Evolutionary conservation across 2,888 invertebrate species (phyloP).

Genomic region (Hirtodrosophila trivittata): DNA sequence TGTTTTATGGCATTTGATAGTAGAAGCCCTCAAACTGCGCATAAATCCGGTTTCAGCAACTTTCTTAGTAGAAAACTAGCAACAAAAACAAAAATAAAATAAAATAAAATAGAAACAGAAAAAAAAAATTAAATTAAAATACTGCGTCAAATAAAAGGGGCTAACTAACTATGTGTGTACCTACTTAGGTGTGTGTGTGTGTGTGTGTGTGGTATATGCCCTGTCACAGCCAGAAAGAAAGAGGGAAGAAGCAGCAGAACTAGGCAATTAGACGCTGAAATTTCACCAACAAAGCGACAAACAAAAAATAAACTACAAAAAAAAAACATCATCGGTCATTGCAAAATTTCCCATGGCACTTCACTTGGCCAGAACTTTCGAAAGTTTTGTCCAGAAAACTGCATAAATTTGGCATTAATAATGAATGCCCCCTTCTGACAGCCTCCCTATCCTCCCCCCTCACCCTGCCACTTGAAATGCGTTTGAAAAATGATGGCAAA

Average conservation of each 20-base stretch:
- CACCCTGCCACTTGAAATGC: conserved; percentile 2
- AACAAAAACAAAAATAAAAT: conserved; percentile 15
- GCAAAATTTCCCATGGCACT: conserved; percentile 66
- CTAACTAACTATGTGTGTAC: conserved; percentile 14
- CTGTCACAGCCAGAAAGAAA: conserved; percentile 7
- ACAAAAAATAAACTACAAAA: conserved; percentile 19
- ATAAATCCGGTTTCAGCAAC: conserved; percentile 47
- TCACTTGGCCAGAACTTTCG: conserved; percentile 59
- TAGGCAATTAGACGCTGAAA: conserved; percentile 51
- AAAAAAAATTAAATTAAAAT: too few species aligned
- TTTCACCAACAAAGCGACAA: conserved; percentile 40
- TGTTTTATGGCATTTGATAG: conserved; percentile 42
- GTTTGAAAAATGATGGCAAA: conserved; percentile 24
- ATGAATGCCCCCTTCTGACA: conserved; percentile 34
- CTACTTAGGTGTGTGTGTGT: background rate
- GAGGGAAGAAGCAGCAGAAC: conserved; percentile 6
- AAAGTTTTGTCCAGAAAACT: conserved; percentile 56
- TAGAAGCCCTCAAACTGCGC: conserved; percentile 32
- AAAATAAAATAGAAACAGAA: conserved; percentile 22
- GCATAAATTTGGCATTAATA: conserved; percentile 72
- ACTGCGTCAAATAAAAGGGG: conserved; percentile 33
- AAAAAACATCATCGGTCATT: conserved; percentile 48
- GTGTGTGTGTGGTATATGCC: conserved; percentile 9
- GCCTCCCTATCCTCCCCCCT: background rate
- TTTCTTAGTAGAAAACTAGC: conserved; percentile 25